phyloP scores from a whole-genome alignment of 2,888 invertebrate genomes.

The Sesia bembeciformis region DNA sequence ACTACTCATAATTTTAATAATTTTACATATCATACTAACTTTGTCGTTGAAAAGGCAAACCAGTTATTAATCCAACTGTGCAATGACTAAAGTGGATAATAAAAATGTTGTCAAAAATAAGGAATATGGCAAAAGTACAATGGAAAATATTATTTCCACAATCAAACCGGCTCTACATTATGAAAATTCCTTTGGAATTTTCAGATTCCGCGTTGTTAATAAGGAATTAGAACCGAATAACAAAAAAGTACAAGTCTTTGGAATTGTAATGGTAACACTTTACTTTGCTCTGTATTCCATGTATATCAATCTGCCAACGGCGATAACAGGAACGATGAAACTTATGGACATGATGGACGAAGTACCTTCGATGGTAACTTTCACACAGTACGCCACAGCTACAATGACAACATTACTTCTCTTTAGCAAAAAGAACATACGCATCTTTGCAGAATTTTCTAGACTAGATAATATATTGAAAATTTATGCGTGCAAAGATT shows the following conservation, averaged over 20 bases:
- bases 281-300: neutral
- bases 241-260: constrained; percentile 3
- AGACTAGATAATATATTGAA: constrained; percentile 1
- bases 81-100: neutral
- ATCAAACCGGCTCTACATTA: constrained; percentile 1
- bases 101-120: neutral
- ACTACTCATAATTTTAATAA: too few relatives aligned
- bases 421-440: constrained; percentile 2
- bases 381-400: constrained; percentile 2
- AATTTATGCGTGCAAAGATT: neutral
- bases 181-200: constrained; percentile 7
- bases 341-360: neutral
- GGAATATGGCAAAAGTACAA: neutral
- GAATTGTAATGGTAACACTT: constrained; percentile 1
- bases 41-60: too few relatives aligned
- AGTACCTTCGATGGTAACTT: neutral
- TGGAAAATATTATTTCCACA: neutral
- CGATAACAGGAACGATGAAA: neutral
- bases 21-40: too few relatives aligned
- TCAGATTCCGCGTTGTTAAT: constrained; percentile 4
- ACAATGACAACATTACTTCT: constrained; percentile 1
- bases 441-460: constrained; percentile 1
- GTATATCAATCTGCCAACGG: neutral
- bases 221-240: neutral
- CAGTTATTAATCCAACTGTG: too few relatives aligned